Base-by-base conservation (phyloP, 37 sponge, comb jelly and placozoan genomes). In the Aphrocallistes beatrix region DNA sequence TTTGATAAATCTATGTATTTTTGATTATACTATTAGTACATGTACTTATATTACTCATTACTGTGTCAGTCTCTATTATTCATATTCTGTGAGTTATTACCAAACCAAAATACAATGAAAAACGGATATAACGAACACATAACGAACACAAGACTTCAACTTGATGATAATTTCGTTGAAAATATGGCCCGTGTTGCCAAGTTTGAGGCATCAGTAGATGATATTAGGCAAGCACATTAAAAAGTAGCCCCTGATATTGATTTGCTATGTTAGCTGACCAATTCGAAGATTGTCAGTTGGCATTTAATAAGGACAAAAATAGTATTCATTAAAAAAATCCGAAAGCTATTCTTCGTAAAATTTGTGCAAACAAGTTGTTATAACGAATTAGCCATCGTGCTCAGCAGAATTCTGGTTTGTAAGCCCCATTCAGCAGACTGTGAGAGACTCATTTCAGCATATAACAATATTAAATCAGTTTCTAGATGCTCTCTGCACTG, bases 391-490 rank as follows among this genome's bases (percentile, higher is more conserved):
- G 10, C 75, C n/a, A 60, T 60, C 10, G 28, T 60, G n/a, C 8
- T 60, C 10, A 60, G 75, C n/a, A 19, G 75, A 19, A 60, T 60
- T 60, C n/a, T 60, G 34, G 75, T 60, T 25, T 60, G 75, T 13
- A 60, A 60, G n/a, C 75, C 75, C n/a, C 75, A 60, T 60, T 60
- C 75, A 13, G 75, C 75, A 30, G 75, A 60, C n/a, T 60, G 75
- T 28, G 75, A 60, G 75, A 60, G 21, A 28, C n/a, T 60, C 10
- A 60, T 60, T 60, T 60, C 75, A 25, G 75, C 75, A 25, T 60
- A 60, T 60, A 60, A 60, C n/a, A 60, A 60, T 19, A 19, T 60
- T 60, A 60, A 60, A 60, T 6, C 34, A 8, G 3, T 25, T n/a
- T n/a, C n/a, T n/a, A n/a, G n/a, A n/a, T n/a, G n/a, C n/a, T n/a